Evolutionary conservation across 2,113 vertebrate genomes (phyloP).

Genomic region (Odocoileus virginianus): DNA sequence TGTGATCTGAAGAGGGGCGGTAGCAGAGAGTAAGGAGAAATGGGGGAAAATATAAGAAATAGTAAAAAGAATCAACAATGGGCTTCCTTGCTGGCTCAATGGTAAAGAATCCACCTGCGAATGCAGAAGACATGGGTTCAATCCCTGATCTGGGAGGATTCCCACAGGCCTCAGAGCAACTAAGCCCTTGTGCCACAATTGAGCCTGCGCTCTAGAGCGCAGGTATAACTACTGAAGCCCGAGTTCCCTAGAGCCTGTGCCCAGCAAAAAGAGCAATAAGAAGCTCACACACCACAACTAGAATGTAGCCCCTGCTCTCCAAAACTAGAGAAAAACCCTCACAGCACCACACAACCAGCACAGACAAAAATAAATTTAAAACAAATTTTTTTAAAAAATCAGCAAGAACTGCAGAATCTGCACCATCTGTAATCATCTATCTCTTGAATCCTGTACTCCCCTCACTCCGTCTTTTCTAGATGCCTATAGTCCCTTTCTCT

Average conservation of each 20-base stretch:
- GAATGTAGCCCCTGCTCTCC: not conserved
- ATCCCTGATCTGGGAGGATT: not conserved
- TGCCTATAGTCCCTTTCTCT: not conserved
- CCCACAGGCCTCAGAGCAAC: not conserved
- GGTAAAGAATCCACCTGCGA: not conserved
- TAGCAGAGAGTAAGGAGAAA: not conserved
- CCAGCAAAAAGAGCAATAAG: not conserved
- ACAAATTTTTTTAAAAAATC: not conserved
- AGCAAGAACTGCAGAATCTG: not conserved
- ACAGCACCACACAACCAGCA: not conserved
- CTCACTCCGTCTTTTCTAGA: not conserved
- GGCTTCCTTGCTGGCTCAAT: not conserved
- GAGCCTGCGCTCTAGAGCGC: not conserved
- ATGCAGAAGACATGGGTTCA: not conserved
- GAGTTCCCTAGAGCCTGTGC: not conserved
- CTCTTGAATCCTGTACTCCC: not conserved
- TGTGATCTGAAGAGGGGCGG: not conserved
- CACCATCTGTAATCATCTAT: not conserved
- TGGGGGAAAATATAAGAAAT: not conserved
- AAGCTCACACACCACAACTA: not conserved
- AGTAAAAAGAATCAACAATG: not conserved
- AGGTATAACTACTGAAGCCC: not conserved
- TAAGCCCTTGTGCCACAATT: not conserved
- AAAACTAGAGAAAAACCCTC: not conserved
- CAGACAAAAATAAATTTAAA: not conserved